phyloP scores from a whole-genome alignment of 1,140 invertebrate genomes.

The Pectinophora gossypiella region DNA sequence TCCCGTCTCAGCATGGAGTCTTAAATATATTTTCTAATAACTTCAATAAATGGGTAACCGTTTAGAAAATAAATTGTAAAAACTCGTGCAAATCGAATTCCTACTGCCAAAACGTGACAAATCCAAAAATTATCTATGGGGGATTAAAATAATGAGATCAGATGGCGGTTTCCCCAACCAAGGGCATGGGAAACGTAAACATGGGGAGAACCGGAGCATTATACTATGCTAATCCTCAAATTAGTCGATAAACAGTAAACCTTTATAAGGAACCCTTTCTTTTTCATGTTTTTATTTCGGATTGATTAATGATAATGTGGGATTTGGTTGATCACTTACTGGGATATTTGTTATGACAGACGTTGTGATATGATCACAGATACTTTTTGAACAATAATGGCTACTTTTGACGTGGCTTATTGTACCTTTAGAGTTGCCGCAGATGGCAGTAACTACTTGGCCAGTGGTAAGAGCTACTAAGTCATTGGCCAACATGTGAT shows the following conservation, averaged over 20 bases:
- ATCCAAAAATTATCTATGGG: conserved; percentile 55
- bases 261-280: not conserved
- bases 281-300: not conserved
- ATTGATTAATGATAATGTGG: conserved; percentile 24
- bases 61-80: conserved; percentile 10
- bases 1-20: no score
- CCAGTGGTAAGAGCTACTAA: no score
- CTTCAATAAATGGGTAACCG: not conserved
- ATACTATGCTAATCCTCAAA: conserved; percentile 49
- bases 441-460: no score
- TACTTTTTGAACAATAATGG: no score
- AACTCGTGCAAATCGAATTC: conserved; percentile 37
- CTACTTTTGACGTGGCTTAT: no score
- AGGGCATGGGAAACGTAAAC: conserved; percentile 67
- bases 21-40: not conserved
- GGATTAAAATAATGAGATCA: conserved; percentile 66
- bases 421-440: no score
- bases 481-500: no score
- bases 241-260: conserved; percentile 48
- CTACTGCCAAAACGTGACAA: conserved; percentile 39
- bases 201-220: conserved; percentile 37
- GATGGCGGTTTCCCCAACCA: conserved; percentile 29
- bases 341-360: no score
- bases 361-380: no score
- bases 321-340: no score